Evolutionary conservation across 2,888 invertebrate genomes (phyloP).

Genomic region (Rhingia rostrata): DNA sequence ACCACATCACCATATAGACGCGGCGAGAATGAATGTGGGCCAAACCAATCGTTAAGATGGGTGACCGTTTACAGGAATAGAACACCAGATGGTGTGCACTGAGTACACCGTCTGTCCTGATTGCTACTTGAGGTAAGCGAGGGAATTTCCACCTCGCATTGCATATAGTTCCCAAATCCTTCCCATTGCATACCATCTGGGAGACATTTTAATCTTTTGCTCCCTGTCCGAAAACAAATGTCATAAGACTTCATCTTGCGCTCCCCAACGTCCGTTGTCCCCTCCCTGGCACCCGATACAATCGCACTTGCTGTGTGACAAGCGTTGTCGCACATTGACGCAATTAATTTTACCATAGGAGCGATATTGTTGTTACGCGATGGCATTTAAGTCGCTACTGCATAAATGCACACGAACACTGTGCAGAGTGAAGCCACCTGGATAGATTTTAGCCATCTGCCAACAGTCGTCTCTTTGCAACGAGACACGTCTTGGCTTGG

Average conservation of each 20-base stretch:
- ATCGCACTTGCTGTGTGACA: slow-evolving; percentile 27
- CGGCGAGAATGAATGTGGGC: slow-evolving; percentile 60
- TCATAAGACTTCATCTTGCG: slow-evolving; percentile 59
- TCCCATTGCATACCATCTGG: not conserved
- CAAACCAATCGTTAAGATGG: slow-evolving; percentile 67
- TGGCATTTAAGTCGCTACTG: slow-evolving; percentile 60
- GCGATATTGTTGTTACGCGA: slow-evolving; percentile 67
- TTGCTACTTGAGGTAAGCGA: slow-evolving; percentile 47
- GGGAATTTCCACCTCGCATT: slow-evolving; percentile 53
- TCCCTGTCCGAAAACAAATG: slow-evolving; percentile 13
- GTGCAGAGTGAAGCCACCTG: slow-evolving; percentile 43
- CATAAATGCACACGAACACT: slow-evolving; percentile 46
- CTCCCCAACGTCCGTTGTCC: not conserved
- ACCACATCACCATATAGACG: slow-evolving; percentile 34
- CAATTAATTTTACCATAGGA: slow-evolving; percentile 66
- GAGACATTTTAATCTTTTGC: slow-evolving; percentile 3
- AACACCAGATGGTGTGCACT: slow-evolving; percentile 66
- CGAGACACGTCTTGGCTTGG: too few species aligned
- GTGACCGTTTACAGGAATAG: slow-evolving; percentile 66
- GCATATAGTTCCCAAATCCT: slow-evolving; percentile 3
- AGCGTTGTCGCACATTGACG: slow-evolving; percentile 59
- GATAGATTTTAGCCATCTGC: not conserved
- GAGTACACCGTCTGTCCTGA: slow-evolving; percentile 43
- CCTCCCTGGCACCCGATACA: not conserved
- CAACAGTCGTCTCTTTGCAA: not conserved